Conservation (phyloP, 2,888 invertebrate genomes). For the Leistus spinibarbis region DNA sequence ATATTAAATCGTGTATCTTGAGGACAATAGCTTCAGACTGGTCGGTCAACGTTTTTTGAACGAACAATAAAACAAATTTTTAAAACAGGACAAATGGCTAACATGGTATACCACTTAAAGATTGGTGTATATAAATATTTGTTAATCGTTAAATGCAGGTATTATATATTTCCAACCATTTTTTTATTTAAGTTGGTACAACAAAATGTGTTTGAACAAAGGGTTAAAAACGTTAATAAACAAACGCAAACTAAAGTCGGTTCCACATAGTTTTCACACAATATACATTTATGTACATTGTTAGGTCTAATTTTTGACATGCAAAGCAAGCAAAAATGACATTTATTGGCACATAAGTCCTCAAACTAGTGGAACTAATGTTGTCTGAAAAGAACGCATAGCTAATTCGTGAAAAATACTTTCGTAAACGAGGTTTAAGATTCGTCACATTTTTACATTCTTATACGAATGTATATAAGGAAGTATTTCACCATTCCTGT, state of each 20-base stretch:
- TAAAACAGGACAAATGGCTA: conserved; percentile 53
- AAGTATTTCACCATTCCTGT: too few species aligned
- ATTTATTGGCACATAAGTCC: too few species aligned
- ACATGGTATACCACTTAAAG: conserved; percentile 56
- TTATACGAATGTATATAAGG: too few species aligned
- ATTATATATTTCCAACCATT: conserved; percentile 14
- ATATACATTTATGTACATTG: background rate
- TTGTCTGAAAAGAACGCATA: background rate
- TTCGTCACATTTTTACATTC: too few species aligned
- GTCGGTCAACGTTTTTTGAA: conserved; percentile 39
- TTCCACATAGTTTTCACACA: background rate
- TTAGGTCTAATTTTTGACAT: background rate
- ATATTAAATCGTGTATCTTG: background rate
- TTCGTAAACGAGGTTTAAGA: too few species aligned
- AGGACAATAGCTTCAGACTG: background rate
- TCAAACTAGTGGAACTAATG: background rate
- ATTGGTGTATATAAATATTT: conserved; percentile 51
- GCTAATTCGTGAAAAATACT: background rate
- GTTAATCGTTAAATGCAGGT: conserved; percentile 51
- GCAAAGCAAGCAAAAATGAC: background rate
- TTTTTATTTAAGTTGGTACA: background rate
- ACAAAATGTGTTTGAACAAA: background rate
- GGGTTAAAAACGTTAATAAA: background rate
- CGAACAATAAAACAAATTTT: conserved; percentile 54
- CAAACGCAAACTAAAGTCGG: background rate